A percentile compares a stretch with the other conserved stretches of the same genome.
Evolutionary conservation across 2,113 vertebrate species (phyloP).

Genomic region (Paedocypris sp.): DNA sequence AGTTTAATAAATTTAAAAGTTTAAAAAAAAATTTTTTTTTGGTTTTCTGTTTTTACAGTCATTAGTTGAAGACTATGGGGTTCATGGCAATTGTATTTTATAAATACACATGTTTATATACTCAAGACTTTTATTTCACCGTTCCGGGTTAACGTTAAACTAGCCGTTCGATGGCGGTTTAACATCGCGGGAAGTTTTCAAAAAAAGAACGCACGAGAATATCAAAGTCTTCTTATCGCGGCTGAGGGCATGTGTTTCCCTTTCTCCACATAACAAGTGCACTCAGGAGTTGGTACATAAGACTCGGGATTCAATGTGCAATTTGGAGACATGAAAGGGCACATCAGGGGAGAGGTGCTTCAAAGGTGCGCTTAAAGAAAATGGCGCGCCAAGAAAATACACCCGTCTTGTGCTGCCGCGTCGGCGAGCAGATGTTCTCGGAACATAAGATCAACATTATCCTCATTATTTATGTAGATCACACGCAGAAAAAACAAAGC

Average conservation of each 20-base stretch:
- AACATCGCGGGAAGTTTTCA: not conserved
- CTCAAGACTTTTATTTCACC: too few species aligned
- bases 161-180: not conserved
- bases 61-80: too few species aligned
- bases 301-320: conserved; percentile 18
- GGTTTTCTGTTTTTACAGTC: too few species aligned
- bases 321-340: conserved; percentile 26
- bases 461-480: too few species aligned
- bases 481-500: too few species aligned
- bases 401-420: not conserved
- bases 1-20: too few species aligned
- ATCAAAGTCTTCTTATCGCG: conserved; percentile 16
- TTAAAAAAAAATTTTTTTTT: too few species aligned
- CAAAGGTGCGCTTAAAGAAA: conserved; percentile 14
- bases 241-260: conserved; percentile 23
- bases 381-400: not conserved
- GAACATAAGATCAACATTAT: too few species aligned
- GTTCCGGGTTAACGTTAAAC: too few species aligned
- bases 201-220: conserved; percentile 21
- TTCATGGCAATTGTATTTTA: too few species aligned
- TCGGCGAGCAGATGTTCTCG: not conserved
- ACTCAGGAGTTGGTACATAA: conserved; percentile 16
- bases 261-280: not conserved
- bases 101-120: too few species aligned
- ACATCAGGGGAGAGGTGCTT: conserved; percentile 16